These are phyloP conservation scores for Coregonus sp. DNA, from an alignment of 2,797 vertebrate genomes.

Conservation along the genomic window DNA sequence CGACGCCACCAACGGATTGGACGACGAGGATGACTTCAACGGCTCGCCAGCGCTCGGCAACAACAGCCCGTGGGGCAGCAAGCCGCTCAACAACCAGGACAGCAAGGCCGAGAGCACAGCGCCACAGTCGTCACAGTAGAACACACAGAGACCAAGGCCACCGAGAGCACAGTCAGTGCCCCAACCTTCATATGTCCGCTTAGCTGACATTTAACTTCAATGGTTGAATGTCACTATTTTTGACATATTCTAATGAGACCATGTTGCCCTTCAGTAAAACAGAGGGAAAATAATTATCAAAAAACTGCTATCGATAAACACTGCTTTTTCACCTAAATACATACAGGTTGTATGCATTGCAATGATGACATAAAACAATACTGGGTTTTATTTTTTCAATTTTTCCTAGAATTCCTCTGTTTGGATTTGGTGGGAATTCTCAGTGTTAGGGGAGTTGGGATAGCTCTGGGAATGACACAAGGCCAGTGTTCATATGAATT, in stretches of 20 bases:
- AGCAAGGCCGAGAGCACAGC: slow-evolving; percentile 93
- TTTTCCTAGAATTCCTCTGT: background rate
- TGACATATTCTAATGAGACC: background rate
- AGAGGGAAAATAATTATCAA: slow-evolving; percentile 41
- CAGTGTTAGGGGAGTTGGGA: slow-evolving; percentile 1
- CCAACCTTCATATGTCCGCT: background rate
- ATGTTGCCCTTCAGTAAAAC: slow-evolving; percentile 15
- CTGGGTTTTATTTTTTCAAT: slow-evolving; percentile 2
- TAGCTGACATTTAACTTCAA: background rate
- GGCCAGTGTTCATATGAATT: slow-evolving; percentile 39
- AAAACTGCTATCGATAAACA: slow-evolving; percentile 54
- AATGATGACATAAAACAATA: slow-evolving; percentile 54
- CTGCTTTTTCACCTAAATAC: slow-evolving; percentile 36
- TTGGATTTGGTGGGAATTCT: background rate
- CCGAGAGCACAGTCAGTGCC: background rate
- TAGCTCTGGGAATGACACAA: slow-evolving; percentile 16
- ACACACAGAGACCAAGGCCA: background rate
- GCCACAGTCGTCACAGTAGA: slow-evolving; percentile 87
- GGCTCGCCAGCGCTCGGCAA: slow-evolving; percentile 86
- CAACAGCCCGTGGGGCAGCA: slow-evolving; percentile 93
- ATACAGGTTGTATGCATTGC: slow-evolving; percentile 25
- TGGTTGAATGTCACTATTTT: slow-evolving; percentile 1
- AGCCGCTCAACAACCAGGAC: slow-evolving; percentile 89
- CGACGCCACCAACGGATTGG: slow-evolving; percentile 96
- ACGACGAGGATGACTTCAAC: slow-evolving; percentile 98